These are phyloP conservation scores for Aphodius sticticus DNA, from an alignment of 2,888 invertebrate species.

Conservation along the genomic window DNA sequence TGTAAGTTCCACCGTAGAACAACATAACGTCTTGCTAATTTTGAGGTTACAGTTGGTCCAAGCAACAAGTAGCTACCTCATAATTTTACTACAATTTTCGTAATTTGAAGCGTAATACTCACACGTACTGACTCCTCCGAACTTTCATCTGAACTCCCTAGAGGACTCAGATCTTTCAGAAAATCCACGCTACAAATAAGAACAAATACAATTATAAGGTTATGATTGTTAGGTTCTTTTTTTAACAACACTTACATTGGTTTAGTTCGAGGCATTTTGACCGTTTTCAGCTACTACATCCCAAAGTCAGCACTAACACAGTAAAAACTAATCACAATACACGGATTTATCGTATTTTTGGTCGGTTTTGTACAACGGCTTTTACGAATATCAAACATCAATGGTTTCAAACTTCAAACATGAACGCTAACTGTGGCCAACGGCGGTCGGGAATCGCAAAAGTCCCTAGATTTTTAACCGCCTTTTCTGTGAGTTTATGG, in stretches of 20 bases:
- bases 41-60: conserved; percentile 32
- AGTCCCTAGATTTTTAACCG: too few species aligned
- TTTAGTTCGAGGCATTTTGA: background rate
- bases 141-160: background rate
- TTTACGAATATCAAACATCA: background rate
- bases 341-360: background rate
- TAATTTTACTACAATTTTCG: conserved; percentile 34
- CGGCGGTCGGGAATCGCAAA: too few species aligned
- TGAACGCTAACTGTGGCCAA: too few species aligned
- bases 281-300: background rate
- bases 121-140: conserved; percentile 19
- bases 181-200: too few species aligned
- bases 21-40: conserved; percentile 20
- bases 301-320: background rate
- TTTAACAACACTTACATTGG: background rate
- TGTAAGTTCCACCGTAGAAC: conserved; percentile 28
- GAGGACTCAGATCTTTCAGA: too few species aligned
- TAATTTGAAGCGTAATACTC: conserved; percentile 29
- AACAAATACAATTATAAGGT: background rate
- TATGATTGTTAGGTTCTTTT: background rate
- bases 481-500: too few species aligned
- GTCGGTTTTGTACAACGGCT: background rate
- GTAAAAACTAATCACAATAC: background rate
- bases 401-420: too few species aligned
- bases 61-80: conserved; percentile 33